These are phyloP conservation scores for Aphidoletes aphidimyza DNA, from an alignment of 2,888 invertebrate species.

Conservation along the genomic window DNA sequence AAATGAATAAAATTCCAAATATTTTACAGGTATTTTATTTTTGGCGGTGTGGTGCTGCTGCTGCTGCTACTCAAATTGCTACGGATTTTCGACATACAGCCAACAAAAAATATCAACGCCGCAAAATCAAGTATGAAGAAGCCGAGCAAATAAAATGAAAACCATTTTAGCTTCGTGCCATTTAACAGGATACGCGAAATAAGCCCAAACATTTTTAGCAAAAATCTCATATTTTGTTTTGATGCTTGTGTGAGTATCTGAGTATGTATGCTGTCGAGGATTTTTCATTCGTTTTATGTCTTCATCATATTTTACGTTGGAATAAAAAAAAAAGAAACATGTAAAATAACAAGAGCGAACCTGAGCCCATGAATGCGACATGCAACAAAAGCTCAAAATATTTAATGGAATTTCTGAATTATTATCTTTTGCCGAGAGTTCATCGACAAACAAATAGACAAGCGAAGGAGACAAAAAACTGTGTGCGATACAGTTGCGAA, in stretches of 20 bases:
- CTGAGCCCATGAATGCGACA: slow-evolving; percentile 6
- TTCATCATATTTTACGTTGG: not conserved
- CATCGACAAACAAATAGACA: slow-evolving; percentile 15
- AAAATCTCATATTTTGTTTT: slow-evolving; percentile 25
- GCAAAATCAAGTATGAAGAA: not conserved
- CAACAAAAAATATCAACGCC: not conserved
- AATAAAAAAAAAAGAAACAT: not conserved
- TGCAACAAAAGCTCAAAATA: not conserved
- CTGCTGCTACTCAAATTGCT: not conserved
- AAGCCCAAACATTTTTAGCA: not conserved
- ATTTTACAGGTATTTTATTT: slow-evolving; percentile 29
- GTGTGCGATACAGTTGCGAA: no score
- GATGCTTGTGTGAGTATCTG: not conserved
- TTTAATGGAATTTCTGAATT: not conserved
- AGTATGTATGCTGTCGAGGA: no score
- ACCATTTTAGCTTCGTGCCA: not conserved
- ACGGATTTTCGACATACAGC: no score
- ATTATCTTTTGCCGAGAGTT: not conserved
- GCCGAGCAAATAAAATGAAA: not conserved
- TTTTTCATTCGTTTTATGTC: not conserved
- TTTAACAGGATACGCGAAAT: not conserved
- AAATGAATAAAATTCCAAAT: slow-evolving; percentile 26
- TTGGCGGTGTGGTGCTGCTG: not conserved
- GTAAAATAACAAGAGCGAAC: not conserved
- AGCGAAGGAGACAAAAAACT: not conserved